phyloP scores from a whole-genome alignment of 2,888 invertebrate species.

The Halocaridina rubra region DNA sequence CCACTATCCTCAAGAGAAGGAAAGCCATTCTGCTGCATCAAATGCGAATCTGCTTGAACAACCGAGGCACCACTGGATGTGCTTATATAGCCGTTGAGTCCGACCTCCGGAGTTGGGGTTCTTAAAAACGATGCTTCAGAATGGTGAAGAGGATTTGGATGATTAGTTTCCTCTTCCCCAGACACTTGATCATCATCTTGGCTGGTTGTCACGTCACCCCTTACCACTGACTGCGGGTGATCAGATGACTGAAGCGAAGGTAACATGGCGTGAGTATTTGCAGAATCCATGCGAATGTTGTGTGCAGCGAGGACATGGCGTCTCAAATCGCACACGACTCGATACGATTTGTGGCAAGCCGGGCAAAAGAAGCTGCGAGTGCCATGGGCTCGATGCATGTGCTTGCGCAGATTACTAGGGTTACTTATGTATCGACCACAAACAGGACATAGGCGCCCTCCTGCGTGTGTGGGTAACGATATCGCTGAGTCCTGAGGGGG shows the following conservation, averaged over 20 bases:
- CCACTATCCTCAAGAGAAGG: background rate
- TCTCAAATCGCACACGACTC: conserved; percentile 44
- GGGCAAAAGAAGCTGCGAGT: conserved; percentile 42
- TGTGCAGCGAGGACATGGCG: conserved; percentile 48
- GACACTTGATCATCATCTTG: background rate
- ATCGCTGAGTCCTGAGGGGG: background rate
- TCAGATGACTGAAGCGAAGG: background rate
- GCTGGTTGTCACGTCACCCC: no score
- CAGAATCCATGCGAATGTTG: conserved; percentile 39
- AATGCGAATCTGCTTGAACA: no score
- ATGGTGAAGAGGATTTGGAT: background rate
- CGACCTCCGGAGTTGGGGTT: background rate
- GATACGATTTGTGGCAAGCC: conserved; percentile 39
- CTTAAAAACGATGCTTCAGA: no score
- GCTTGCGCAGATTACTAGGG: conserved; percentile 50
- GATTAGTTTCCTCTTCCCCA: conserved; percentile 1
- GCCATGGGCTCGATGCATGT: conserved; percentile 50
- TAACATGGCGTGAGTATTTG: background rate
- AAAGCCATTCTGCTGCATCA: no score
- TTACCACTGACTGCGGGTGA: background rate
- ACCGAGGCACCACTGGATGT: no score
- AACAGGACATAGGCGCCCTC: conserved; percentile 35
- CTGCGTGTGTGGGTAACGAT: conserved; percentile 9
- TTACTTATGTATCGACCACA: conserved; percentile 54
- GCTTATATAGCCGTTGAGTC: no score